Percentiles rank a stretch among this genome's conserved stretches.
Conservation (phyloP, 2,797 vertebrate genomes). For the Oreortyx pictus region DNA sequence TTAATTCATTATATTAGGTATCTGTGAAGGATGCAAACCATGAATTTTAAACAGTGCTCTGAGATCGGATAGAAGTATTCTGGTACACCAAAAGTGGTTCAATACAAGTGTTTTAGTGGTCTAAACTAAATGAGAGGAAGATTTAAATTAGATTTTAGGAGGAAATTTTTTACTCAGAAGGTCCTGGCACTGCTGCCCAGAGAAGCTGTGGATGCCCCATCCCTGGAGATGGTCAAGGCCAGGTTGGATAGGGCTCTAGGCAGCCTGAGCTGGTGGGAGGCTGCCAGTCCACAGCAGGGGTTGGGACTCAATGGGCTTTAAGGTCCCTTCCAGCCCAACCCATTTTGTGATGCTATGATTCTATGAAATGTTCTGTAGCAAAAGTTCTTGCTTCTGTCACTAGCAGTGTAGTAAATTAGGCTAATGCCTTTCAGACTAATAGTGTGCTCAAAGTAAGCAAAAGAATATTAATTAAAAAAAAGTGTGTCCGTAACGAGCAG, state of each 20-base stretch:
- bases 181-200: too few species aligned
- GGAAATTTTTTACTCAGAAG: too few species aligned
- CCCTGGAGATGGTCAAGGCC: too few species aligned
- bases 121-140: too few species aligned
- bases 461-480: not conserved
- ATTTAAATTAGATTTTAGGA: too few species aligned
- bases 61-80: not conserved
- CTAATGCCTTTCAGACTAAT: not conserved
- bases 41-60: not conserved
- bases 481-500: not conserved
- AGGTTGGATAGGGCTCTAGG: too few species aligned
- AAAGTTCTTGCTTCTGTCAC: slow-evolving; percentile 4
- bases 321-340: not conserved
- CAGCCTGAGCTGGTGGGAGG: not conserved
- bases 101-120: slow-evolving; percentile 9
- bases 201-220: too few species aligned
- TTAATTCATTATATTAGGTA: not conserved
- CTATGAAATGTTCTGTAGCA: not conserved
- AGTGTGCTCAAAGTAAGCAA: slow-evolving; percentile 7
- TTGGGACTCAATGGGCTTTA: not conserved
- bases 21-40: not conserved
- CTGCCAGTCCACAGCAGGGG: not conserved
- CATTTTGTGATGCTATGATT: not conserved
- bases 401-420: slow-evolving; percentile 3
- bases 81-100: not conserved